Evolutionary conservation across 2,888 invertebrate genomes (phyloP), one percentile per base, ranked within the genome.

Genomic region (Norana najaformis): DNA sequence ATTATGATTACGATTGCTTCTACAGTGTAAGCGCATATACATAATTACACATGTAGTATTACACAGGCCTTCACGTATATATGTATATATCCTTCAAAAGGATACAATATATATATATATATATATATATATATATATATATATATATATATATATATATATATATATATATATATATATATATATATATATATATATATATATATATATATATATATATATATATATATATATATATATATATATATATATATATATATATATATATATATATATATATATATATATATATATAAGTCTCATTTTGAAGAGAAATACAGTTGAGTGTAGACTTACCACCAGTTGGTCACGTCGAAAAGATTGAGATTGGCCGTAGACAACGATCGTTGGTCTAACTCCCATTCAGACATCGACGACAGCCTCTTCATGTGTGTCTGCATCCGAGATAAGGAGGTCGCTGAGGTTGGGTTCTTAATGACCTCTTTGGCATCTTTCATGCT

Each of bases 401-500:
- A 23, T 13, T 88, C 88, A 1, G 39, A n/a, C 47, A 47, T 88
- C n/a, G 88, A 88, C 4, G n/a, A n/a, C 6, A 41, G 88, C 8
- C 88, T 35, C 41, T 30, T 39, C 11, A 88, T 16, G 18, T 88
- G 47, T 20, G 88, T 36, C n/a, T 47, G n/a, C 41, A 88, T 39
- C 37, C 88, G 36, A 39, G 39, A 38, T 35, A 88, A 34, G 88
- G 39, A 39, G 39, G 88, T 47, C 18, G 88, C 88, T 35, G 47
- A 88, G 2, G 39, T 39, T 30, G 88, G 88, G 34, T 39, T 88
- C 88, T 88, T 41, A 30, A 90, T 36, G 47, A 88, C 34, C 47
- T 88, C n/a, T 18, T 34, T 88, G 34, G 88, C 98, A 95, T 98
- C 98, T 93, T 97, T 96, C 97, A 98, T 97, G 37, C 98, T 97